Conservation (phyloP, 2,888 invertebrate genomes). For the Isoperla grammatica region DNA sequence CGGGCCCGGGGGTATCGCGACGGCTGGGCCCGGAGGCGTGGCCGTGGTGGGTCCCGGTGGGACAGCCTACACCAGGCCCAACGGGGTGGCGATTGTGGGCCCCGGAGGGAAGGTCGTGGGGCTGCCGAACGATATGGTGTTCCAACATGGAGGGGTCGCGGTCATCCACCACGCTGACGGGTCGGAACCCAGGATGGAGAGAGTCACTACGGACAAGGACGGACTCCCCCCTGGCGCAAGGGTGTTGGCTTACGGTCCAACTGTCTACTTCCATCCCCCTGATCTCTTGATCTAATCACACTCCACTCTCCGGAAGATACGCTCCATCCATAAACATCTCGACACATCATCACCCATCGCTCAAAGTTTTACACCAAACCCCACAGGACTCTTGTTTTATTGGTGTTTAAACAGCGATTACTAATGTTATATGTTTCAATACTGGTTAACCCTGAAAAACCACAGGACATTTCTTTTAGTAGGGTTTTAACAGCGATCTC, state of each 20-base stretch:
- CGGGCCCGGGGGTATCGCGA: slow-evolving; percentile 75
- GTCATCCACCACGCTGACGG: background rate
- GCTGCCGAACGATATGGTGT: slow-evolving; percentile 16
- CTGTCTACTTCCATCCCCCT: slow-evolving; percentile 56
- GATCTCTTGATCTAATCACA: background rate
- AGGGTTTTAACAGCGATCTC: too few relatives aligned
- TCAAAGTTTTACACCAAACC: too few relatives aligned
- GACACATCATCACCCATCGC: too few relatives aligned
- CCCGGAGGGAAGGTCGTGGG: slow-evolving; percentile 63
- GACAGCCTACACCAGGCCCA: slow-evolving; percentile 67
- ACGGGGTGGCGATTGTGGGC: slow-evolving; percentile 69
- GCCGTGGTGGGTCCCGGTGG: slow-evolving; percentile 77
- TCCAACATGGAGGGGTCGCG: slow-evolving; percentile 1
- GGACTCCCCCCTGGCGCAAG: slow-evolving; percentile 56
- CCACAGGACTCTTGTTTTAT: too few relatives aligned
- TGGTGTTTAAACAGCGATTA: too few relatives aligned
- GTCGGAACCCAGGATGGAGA: slow-evolving; percentile 2
- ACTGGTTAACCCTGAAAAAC: too few relatives aligned
- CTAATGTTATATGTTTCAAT: too few relatives aligned
- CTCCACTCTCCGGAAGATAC: too few relatives aligned
- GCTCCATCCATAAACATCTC: too few relatives aligned
- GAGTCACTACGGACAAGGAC: background rate
- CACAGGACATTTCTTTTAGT: too few relatives aligned
- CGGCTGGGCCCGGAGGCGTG: slow-evolving; percentile 71
- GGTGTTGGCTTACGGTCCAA: slow-evolving; percentile 67